Conservation (phyloP, 2,113 vertebrate species). For the Stictonetta naevosa region DNA sequence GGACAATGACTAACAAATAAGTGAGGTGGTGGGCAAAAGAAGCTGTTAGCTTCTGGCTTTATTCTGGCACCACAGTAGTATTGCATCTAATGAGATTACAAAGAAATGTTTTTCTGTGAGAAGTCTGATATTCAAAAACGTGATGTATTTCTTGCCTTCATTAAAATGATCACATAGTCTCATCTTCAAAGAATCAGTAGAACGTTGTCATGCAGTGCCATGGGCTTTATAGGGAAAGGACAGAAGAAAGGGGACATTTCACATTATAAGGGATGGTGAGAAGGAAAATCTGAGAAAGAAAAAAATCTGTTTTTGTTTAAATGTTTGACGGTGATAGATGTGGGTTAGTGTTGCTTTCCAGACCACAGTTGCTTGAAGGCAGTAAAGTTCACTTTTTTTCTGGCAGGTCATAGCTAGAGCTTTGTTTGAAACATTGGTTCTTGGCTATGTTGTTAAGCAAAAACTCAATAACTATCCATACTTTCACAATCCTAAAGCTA, state of each 20-base stretch:
- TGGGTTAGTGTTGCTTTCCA: constrained; percentile 24
- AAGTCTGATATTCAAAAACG: background rate
- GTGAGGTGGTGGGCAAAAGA: background rate
- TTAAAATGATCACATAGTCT: background rate
- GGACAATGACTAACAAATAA: background rate
- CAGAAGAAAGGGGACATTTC: background rate
- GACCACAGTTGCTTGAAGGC: constrained; percentile 26
- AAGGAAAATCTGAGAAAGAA: constrained; percentile 21
- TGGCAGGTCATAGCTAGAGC: constrained; percentile 24
- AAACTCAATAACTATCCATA: constrained; percentile 39
- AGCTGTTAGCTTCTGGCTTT: background rate
- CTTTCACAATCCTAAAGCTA: constrained; percentile 33
- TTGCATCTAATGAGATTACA: background rate
- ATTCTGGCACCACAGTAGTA: background rate
- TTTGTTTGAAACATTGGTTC: constrained; percentile 32
- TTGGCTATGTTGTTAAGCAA: constrained; percentile 3
- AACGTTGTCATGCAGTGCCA: background rate
- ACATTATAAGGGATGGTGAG: background rate
- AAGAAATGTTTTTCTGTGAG: background rate
- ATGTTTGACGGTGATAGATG: background rate
- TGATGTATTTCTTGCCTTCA: background rate
- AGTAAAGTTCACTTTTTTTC: constrained; percentile 50
- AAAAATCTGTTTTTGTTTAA: constrained; percentile 48
- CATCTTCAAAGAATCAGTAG: background rate
- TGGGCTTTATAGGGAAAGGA: background rate